phyloP scores from a whole-genome alignment of 2,113 vertebrate species.

The Cinclus cinclus region DNA sequence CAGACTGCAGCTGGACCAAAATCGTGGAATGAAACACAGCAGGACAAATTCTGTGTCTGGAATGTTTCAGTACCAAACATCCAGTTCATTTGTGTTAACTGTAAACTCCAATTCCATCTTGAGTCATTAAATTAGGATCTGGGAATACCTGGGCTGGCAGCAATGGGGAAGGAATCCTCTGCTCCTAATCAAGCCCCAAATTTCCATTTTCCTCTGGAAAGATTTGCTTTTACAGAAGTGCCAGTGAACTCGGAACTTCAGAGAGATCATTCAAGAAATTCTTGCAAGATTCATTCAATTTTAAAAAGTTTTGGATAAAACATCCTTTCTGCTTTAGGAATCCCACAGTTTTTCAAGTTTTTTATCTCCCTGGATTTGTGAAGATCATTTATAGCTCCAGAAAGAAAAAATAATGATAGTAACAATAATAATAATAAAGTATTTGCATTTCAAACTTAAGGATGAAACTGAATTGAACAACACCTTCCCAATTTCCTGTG shows the following conservation, averaged over 20 bases:
- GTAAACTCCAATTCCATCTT: background rate
- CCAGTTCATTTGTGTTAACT: background rate
- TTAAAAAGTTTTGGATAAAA: background rate
- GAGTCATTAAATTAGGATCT: accelerated
- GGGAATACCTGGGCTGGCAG: background rate
- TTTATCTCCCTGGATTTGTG: background rate
- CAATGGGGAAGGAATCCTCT: background rate
- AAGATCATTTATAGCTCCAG: background rate
- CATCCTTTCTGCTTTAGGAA: background rate
- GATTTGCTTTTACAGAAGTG: background rate
- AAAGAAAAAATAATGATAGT: background rate
- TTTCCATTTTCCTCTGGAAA: background rate
- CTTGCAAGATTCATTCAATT: background rate
- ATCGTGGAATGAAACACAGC: too few species aligned
- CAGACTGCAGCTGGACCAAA: background rate
- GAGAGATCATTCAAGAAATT: background rate
- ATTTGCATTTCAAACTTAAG: background rate
- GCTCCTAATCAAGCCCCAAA: background rate
- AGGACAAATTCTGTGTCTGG: accelerated
- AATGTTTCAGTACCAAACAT: background rate
- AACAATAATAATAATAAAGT: background rate
- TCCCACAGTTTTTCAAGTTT: background rate
- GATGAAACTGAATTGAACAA: background rate
- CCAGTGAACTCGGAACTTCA: background rate
- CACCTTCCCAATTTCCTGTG: background rate